Conservation (phyloP, 2,888 invertebrate species). For the Drosophila pseudotalamancana region DNA sequence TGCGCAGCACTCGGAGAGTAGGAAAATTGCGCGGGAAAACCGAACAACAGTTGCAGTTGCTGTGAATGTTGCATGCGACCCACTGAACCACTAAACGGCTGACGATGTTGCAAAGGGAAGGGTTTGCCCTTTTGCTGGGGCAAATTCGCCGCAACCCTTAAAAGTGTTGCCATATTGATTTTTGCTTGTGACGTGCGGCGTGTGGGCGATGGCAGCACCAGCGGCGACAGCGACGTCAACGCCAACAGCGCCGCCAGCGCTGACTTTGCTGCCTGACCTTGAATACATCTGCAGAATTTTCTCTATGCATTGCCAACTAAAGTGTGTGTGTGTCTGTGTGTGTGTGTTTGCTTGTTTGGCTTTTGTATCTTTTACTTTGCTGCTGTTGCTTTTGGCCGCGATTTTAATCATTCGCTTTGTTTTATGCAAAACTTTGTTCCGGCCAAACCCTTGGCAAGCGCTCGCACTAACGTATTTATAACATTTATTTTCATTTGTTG, state of each 20-base stretch:
- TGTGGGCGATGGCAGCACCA: slow-evolving; percentile 19
- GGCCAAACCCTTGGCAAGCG: slow-evolving; percentile 39
- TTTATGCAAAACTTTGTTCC: slow-evolving; percentile 43
- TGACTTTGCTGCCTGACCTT: slow-evolving; percentile 74
- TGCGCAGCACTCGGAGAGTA: slow-evolving; percentile 46
- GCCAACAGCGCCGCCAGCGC: slow-evolving; percentile 28
- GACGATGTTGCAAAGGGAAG: slow-evolving; percentile 15
- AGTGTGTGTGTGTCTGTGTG: slow-evolving; percentile 25
- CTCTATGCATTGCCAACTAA: slow-evolving; percentile 62
- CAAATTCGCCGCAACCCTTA: slow-evolving; percentile 77
- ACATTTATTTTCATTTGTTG: slow-evolving; percentile 53
- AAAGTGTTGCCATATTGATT: slow-evolving; percentile 77
- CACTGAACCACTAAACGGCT: slow-evolving; percentile 70
- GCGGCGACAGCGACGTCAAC: background rate
- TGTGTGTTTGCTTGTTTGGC: slow-evolving; percentile 24
- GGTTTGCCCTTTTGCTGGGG: slow-evolving; percentile 25
- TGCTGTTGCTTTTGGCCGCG: slow-evolving; percentile 45
- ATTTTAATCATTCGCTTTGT: slow-evolving; percentile 56
- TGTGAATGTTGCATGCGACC: slow-evolving; percentile 61
- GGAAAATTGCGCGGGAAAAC: slow-evolving; percentile 72
- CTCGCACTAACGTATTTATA: slow-evolving; percentile 14
- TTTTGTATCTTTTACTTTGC: slow-evolving; percentile 39
- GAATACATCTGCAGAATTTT: slow-evolving; percentile 71
- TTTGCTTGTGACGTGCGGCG: slow-evolving; percentile 42
- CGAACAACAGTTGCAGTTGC: slow-evolving; percentile 46